Base-by-base conservation (phyloP, 2,797 vertebrate species). In the Smutsia gigantea region DNA sequence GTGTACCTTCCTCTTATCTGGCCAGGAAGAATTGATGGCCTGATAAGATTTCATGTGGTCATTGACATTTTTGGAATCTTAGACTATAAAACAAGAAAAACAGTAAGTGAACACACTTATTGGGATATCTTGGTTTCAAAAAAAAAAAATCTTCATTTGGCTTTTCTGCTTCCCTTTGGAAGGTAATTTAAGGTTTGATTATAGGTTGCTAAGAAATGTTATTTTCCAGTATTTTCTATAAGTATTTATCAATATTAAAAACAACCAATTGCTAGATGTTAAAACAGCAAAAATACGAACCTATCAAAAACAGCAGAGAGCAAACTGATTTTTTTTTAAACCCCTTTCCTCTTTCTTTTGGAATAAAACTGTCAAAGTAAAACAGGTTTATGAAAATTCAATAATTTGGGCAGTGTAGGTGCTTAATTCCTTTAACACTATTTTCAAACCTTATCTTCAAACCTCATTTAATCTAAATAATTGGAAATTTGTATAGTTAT, bases 401-500 rank as follows among this genome's bases (percentile, higher is more conserved):
- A 96, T 97, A 97, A 96, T 98, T 98, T 98, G 87, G 87, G 94
- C 97, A 88, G 97, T 98, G 97, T 98, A 99, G 98, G 98, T 99
- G 98, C 97, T 98, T 96, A 96, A 68, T 96, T 98, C 98, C 97
- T 98, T 98, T 98, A 98, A 98, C 97, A 98, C 94, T 98, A 95
- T 97, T 98, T 97, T 96, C 89, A 97, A 97, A 97, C 97, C 78
- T 64, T 29, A 72, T 96, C 96, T 71, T 97, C 96, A 92, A 86
- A 97, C 94, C 89, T 96, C 96, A 98, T 97, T 98, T 97, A 98
- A 96, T 97, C 55, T 97, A 95, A 97, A 98, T 99, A 99, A 99
- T 98, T 99, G 98, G 98, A 98, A 98, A 98, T 98, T 98, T 98
- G 98, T 98, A 94, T 93, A 94, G 97, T 96, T 98, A 98, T 98